phyloP scores from a whole-genome alignment of 2,797 vertebrate genomes.

The Pogoniulus pusillus region DNA sequence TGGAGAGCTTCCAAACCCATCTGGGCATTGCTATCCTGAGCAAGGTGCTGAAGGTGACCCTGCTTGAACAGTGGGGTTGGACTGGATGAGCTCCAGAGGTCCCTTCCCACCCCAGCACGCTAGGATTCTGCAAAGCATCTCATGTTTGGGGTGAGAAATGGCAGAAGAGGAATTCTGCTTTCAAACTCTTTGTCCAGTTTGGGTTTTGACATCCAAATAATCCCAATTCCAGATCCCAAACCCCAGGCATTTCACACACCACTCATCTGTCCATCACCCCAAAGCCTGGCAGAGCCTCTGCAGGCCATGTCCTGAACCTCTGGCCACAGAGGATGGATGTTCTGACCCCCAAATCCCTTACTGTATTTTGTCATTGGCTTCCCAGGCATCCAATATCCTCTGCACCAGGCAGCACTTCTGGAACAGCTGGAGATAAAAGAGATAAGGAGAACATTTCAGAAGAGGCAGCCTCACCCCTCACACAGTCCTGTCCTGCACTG shows the following conservation, averaged over 20 bases:
- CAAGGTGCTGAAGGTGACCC: too few species aligned
- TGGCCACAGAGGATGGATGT: background rate
- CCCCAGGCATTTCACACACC: fast-evolving
- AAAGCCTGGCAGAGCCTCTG: background rate
- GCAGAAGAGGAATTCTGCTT: background rate
- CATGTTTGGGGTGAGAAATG: background rate
- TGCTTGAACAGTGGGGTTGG: too few species aligned
- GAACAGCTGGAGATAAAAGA: conserved; percentile 83
- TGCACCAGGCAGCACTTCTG: conserved; percentile 94
- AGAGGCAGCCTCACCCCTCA: fast-evolving
- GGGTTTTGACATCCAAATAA: background rate
- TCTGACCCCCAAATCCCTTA: conserved; percentile 65
- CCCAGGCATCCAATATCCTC: conserved; percentile 96
- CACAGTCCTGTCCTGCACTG: background rate
- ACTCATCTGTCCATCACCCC: background rate
- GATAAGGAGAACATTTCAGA: background rate
- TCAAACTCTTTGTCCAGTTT: background rate
- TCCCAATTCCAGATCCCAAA: background rate
- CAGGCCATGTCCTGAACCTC: fast-evolving
- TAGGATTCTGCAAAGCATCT: background rate
- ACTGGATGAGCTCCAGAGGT: too few species aligned
- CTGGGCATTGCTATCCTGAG: too few species aligned
- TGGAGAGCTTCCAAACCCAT: too few species aligned
- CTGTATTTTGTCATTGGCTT: conserved; percentile 96
- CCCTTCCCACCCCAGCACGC: too few species aligned